phyloP scores from a whole-genome alignment of 2,113 vertebrate species.

The Pseudorasbora parva region DNA sequence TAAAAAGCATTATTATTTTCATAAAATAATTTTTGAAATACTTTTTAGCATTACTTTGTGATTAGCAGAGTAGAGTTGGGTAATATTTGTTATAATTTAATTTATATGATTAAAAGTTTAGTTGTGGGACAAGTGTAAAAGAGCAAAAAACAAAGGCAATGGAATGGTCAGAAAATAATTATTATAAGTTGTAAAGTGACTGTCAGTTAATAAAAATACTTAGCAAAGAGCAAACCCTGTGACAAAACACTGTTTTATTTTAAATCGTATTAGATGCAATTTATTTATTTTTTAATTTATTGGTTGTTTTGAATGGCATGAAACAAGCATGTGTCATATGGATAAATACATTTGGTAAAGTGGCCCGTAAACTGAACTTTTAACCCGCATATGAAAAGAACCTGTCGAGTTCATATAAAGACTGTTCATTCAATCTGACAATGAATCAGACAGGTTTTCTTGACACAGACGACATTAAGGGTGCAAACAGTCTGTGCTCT shows the following conservation, averaged over 20 bases:
- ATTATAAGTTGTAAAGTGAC: neutral
- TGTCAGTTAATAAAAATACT: neutral
- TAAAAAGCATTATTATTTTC: neutral
- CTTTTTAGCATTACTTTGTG: no score
- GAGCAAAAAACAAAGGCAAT: neutral
- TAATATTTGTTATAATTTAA: neutral
- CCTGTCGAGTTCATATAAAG: neutral
- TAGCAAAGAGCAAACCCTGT: neutral
- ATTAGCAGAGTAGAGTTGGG: neutral
- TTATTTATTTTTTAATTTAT: neutral
- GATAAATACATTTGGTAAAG: neutral
- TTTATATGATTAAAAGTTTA: neutral
- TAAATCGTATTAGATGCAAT: no score
- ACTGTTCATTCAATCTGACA: no score
- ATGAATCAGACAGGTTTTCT: neutral
- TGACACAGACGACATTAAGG: neutral
- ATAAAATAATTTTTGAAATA: neutral
- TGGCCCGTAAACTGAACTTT: neutral
- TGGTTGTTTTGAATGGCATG: neutral
- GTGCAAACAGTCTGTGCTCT: neutral
- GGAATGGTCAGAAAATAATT: neutral
- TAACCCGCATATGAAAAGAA: neutral
- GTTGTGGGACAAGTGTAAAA: neutral
- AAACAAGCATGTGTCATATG: neutral
- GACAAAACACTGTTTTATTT: neutral